phyloP scores from a whole-genome alignment of 2,888 invertebrate genomes.

The Drosophila melanosoma region DNA sequence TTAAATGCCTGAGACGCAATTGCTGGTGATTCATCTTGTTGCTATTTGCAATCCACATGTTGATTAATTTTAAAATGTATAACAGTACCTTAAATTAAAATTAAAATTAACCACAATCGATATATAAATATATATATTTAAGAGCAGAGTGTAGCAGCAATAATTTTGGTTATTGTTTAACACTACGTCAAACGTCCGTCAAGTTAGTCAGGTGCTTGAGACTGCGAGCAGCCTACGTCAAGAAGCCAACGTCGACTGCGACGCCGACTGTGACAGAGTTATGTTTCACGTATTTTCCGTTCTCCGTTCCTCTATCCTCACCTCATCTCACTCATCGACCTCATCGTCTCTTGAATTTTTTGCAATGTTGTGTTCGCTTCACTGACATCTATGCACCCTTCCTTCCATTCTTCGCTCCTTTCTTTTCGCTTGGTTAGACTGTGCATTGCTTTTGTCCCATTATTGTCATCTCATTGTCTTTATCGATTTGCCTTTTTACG shows the following conservation, averaged over 20 bases:
- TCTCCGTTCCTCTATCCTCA: not conserved
- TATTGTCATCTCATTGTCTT: constrained; percentile 42
- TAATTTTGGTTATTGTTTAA: not conserved
- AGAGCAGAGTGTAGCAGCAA: not conserved
- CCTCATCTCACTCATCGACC: not conserved
- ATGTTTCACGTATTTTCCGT: not conserved
- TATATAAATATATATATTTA: not conserved
- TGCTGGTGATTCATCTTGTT: constrained; percentile 36
- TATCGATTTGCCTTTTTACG: constrained; percentile 36
- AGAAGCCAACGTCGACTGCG: constrained; percentile 8
- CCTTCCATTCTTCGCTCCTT: not conserved
- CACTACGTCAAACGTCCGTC: constrained; percentile 3
- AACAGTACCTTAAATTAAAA: not conserved
- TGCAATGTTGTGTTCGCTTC: constrained; percentile 7
- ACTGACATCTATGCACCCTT: not conserved
- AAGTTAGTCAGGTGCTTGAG: not conserved
- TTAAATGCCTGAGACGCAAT: constrained; percentile 59
- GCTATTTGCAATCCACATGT: constrained; percentile 47
- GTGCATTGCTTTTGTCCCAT: constrained; percentile 24
- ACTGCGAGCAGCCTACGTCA: constrained; percentile 20
- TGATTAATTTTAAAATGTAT: not conserved
- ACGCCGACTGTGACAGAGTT: constrained; percentile 6
- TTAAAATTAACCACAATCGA: not conserved
- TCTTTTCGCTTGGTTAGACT: constrained; percentile 5
- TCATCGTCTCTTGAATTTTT: not conserved